Base-by-base conservation (phyloP, 35 echinoderm and acorn worm species). In the Apostichopus parvimensis region DNA sequence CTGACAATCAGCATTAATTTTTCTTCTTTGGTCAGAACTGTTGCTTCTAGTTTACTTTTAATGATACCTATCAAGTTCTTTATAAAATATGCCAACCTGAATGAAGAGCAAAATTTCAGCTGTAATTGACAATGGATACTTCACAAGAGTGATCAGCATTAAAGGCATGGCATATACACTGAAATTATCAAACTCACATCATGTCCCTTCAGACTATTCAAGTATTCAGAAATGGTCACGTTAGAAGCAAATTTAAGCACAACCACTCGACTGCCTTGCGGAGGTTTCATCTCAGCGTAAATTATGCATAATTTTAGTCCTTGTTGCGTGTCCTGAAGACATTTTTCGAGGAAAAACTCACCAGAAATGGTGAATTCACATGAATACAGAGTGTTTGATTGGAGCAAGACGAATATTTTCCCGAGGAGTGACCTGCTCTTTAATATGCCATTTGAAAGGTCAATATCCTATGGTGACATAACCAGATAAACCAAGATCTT, bases 401-500 rank as follows among this genome's bases (percentile, higher is more conserved):
- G 34, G 12, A 61, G 58, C 58, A 61, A 61, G 8, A 61, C 34
- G 12, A 0, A 61, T 61, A 11, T 61, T 61, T 61, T 12, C 58
- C 12, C 7, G 12, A 61, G 58, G 58, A 9, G 7, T 61, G 8
- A 61, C 8, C 58, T 61, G 58, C 12, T 61, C 58, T 61, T 8
- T 61, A 61, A 61, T 61, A 61, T 12, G 12, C 58, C 58, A 8
- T 61, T 61, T 61, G 21, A 75, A 18, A 75, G 11, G 71, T 75
- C 71, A 75, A 75, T 75, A 75, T 75, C 71, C 71, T 75, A n/a
- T n/a, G 17, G 17, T 75, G 71, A 75, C 71, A 75, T 75, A 18
- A 12, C 12, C 58, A 7, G 58, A 61, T 12, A 45, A 45, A 45
- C 34, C 34, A 45, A 45, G 34, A 45, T 45, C 34, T 45, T 45